These are phyloP conservation scores for Macrophya alboannulata DNA, from an alignment of 2,888 invertebrate species.

Conservation along the genomic window DNA sequence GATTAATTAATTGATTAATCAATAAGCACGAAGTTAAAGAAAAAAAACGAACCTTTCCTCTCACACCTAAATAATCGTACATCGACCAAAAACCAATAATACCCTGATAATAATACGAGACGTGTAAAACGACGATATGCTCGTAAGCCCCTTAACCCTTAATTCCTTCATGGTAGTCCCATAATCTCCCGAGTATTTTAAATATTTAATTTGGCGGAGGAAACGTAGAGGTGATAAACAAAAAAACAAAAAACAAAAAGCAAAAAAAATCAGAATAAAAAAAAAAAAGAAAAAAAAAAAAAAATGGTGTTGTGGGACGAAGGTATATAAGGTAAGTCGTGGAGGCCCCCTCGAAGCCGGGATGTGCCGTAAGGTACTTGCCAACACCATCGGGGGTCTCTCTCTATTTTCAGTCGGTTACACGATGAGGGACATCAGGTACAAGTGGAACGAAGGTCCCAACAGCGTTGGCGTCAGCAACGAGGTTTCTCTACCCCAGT, in stretches of 20 bases:
- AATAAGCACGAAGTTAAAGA: no score
- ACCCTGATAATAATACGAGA: background rate
- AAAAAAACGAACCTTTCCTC: background rate
- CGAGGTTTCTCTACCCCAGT: constrained; percentile 98
- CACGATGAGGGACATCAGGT: constrained; percentile 98
- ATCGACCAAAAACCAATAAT: background rate
- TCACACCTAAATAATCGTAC: background rate
- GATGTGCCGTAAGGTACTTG: constrained; percentile 56
- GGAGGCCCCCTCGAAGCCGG: constrained; percentile 71
- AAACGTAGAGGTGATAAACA: background rate
- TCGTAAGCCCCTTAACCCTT: background rate
- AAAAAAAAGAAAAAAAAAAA: background rate
- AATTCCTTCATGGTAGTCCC: constrained; percentile 5
- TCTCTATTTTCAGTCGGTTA: constrained; percentile 92
- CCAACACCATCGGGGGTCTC: constrained; percentile 74
- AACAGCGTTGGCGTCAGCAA: constrained; percentile 97
- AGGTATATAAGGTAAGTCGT: constrained; percentile 70
- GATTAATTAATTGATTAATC: background rate
- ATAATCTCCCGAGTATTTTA: background rate
- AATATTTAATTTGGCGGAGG: constrained; percentile 21
- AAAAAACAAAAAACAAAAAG: background rate
- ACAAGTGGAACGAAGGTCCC: constrained; percentile 98
- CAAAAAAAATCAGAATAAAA: background rate
- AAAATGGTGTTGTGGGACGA: constrained; percentile 49
- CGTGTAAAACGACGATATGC: background rate